Conservation (phyloP, 2,888 invertebrate genomes). For the Mechanitis messenoides region DNA sequence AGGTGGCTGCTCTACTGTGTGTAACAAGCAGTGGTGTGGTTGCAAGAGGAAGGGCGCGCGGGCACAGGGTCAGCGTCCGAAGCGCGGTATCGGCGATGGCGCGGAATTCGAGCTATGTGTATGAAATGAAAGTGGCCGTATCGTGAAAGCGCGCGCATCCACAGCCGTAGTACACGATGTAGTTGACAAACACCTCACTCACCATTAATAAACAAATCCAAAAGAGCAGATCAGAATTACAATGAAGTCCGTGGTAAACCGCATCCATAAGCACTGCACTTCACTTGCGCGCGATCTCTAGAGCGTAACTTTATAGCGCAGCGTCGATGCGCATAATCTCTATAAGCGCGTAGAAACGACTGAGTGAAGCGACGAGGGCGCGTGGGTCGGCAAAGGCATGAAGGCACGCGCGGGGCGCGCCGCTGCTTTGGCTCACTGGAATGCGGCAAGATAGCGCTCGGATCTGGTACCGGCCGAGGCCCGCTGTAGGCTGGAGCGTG, state of each 20-base stretch:
- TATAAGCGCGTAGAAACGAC: constrained; percentile 62
- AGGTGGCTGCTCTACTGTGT: constrained; percentile 15
- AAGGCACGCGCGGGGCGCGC: constrained; percentile 74
- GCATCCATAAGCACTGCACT: constrained; percentile 73
- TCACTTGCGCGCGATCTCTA: constrained; percentile 61
- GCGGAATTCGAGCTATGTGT: constrained; percentile 75
- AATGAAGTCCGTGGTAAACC: constrained; percentile 63
- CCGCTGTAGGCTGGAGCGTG: constrained; percentile 50
- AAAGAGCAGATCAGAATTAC: constrained; percentile 50
- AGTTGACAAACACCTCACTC: constrained; percentile 50
- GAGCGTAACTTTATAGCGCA: constrained; percentile 40
- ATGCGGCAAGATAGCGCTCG: constrained; percentile 47
- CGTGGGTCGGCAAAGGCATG: constrained; percentile 81
- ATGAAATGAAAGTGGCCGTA: constrained; percentile 76
- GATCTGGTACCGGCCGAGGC: constrained; percentile 52
- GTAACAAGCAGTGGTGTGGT: constrained; percentile 47
- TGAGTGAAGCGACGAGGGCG: constrained; percentile 76
- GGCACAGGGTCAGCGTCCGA: constrained; percentile 77
- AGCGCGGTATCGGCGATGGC: constrained; percentile 64
- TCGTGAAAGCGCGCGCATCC: constrained; percentile 75
- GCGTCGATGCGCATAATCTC: constrained; percentile 50
- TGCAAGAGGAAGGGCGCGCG: constrained; percentile 63
- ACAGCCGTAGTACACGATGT: constrained; percentile 49
- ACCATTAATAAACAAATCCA: constrained; percentile 74
- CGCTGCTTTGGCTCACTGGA: constrained; percentile 67